Evolutionary conservation across 2,797 vertebrate genomes (phyloP).

Genomic region (Mycteria americana): DNA sequence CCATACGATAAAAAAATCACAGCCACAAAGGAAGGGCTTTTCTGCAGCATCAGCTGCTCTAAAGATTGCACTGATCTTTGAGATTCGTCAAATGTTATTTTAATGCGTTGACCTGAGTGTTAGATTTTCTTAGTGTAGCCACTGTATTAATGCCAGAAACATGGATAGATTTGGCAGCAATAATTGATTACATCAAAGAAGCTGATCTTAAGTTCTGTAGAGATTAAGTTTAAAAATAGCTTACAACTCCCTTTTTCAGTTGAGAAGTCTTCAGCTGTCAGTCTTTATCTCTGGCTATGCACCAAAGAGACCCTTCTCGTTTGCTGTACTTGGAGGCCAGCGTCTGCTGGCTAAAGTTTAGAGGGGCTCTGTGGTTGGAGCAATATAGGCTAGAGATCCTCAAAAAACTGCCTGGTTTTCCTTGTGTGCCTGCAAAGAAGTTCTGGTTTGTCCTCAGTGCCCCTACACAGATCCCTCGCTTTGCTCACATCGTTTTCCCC

Average conservation of each 20-base stretch:
- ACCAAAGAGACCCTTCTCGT: not conserved
- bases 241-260: not conserved
- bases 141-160: not conserved
- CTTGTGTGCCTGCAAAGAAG: too few relatives aligned
- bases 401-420: not conserved
- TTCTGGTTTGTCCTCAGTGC: not conserved
- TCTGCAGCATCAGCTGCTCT: not conserved
- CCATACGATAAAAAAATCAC: rapidly evolving
- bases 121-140: not conserved
- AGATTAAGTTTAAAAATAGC: not conserved
- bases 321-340: not conserved
- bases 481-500: not conserved
- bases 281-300: not conserved
- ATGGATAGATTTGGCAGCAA: not conserved
- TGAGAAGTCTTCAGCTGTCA: not conserved
- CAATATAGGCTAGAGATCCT: rapidly evolving
- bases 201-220: not conserved
- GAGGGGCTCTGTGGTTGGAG: rapidly evolving
- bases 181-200: not conserved
- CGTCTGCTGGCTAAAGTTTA: not conserved
- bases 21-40: not conserved
- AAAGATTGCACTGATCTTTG: not conserved
- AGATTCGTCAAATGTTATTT: not conserved
- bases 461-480: not conserved
- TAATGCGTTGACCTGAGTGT: not conserved